These are phyloP conservation scores for Calidris pugnax DNA, from an alignment of 2,113 vertebrate genomes.

Conservation along the genomic window DNA sequence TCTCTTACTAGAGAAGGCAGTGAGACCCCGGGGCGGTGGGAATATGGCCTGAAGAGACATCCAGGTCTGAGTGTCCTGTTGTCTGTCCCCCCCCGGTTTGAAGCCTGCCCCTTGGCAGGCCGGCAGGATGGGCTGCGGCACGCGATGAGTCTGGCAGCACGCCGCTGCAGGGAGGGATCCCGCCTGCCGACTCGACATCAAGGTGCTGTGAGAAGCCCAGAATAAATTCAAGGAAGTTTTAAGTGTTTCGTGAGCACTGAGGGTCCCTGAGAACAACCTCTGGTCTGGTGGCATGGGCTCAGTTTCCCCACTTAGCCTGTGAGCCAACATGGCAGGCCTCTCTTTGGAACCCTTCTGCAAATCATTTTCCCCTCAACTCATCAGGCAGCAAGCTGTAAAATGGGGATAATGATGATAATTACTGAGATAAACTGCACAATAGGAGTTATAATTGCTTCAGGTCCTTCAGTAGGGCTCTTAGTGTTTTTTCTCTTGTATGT, in stretches of 20 bases:
- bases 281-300: background rate
- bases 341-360: background rate
- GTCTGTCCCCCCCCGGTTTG: background rate
- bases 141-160: background rate
- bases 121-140: constrained; percentile 6
- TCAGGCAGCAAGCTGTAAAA: background rate
- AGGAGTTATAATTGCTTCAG: background rate
- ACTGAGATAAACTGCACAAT: background rate
- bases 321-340: background rate
- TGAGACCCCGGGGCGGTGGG: background rate
- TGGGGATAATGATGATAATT: background rate
- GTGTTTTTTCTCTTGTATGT: background rate
- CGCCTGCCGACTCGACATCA: rapidly evolving
- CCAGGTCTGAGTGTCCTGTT: background rate
- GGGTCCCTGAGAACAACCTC: background rate
- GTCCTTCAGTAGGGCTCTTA: background rate
- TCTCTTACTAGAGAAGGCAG: background rate
- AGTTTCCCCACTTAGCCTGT: background rate
- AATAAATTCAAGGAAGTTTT: constrained; percentile 16
- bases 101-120: constrained; percentile 19
- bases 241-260: background rate
- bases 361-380: background rate
- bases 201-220: background rate
- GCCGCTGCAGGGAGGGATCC: background rate
- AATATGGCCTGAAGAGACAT: background rate